Evolutionary conservation across 2,113 vertebrate species (phyloP), one percentile per base, ranked within the genome.

Genomic region (Pholis gunnellus): DNA sequence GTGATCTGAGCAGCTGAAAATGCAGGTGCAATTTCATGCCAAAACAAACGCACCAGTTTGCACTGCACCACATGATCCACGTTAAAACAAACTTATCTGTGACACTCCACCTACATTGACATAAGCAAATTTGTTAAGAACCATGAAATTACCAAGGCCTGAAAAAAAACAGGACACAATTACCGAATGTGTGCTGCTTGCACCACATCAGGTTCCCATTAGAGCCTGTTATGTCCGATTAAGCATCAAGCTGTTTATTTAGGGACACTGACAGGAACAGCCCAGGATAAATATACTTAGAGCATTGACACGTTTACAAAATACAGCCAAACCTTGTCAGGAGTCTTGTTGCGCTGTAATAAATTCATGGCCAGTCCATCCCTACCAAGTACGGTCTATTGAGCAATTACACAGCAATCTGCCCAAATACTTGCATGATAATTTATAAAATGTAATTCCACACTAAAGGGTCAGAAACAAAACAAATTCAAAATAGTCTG

Each of bases 121-220:
- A 38, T 3, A 22, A 56, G 18, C 36, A 15, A 4, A 67, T 17
- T 6, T 40, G n/a, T 54, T 22, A 63, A 5, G 22, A 63, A 17
- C 6, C 29, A 72, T 42, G 15, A 64, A 79, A 71, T 52, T 8
- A 61, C 11, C 44, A 48, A 40, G 38, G 13, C 27, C 29, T 44
- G 25, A 59, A 22, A 40, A 40, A 36, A 40, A 50, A 79, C 36
- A 17, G 20, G 50, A 77, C 50, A 56, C 40, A 18, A 31, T 64
- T 75, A 64, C 29, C n/a, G 38, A n/a, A 75, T 20, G 3, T 52
- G 11, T 40, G 40, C 13, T 44, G 42, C 31, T 38, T 31, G n/a
- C 54, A 68, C 6, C n/a, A 59, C 22, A 59, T 68, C 44, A 52
- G 52, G 63, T 44, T 67, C n/a, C 46, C 18, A 60, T 78, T 60